Conservation (phyloP, 2,888 invertebrate species). For the Lasioglossum lativentre region DNA sequence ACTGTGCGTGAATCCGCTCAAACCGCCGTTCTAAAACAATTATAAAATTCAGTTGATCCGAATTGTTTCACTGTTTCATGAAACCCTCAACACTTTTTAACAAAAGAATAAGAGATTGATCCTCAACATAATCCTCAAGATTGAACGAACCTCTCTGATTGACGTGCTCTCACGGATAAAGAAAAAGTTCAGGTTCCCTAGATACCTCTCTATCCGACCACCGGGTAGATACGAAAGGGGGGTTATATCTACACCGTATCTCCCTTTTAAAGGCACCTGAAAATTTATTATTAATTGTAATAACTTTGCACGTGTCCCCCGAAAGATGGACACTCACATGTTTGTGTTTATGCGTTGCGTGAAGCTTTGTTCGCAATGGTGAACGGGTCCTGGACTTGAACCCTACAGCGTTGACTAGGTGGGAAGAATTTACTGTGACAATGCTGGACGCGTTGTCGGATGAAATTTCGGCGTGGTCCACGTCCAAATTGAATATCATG, state of each 20-base stretch:
- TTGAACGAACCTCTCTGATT: slow-evolving; percentile 89
- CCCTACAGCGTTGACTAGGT: slow-evolving; percentile 77
- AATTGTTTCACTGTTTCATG: too few relatives aligned
- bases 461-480: slow-evolving; percentile 87
- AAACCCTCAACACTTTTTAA: too few relatives aligned
- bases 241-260: slow-evolving; percentile 92
- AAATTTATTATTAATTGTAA: slow-evolving; percentile 9
- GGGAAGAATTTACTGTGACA: slow-evolving; percentile 66
- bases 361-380: slow-evolving; percentile 84
- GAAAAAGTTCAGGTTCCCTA: slow-evolving; percentile 97
- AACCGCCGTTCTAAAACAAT: slow-evolving; percentile 90
- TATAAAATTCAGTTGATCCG: neutral
- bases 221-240: slow-evolving; percentile 93
- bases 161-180: slow-evolving; percentile 98
- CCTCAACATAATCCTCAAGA: neutral
- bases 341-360: slow-evolving; percentile 78
- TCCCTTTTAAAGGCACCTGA: slow-evolving; percentile 85
- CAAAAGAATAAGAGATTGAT: too few relatives aligned
- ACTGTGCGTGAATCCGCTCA: slow-evolving; percentile 97
- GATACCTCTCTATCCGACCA: slow-evolving; percentile 91
- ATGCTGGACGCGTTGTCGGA: slow-evolving; percentile 57
- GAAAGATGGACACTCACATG: slow-evolving; percentile 73
- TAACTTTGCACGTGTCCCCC: neutral
- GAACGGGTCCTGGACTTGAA: slow-evolving; percentile 86
- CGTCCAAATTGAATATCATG: slow-evolving; percentile 93